A percentile compares a stretch with the other conserved stretches of the same genome.
phyloP scores from a whole-genome alignment of 2,113 vertebrate species.

The Epinephelus lanceolatus region DNA sequence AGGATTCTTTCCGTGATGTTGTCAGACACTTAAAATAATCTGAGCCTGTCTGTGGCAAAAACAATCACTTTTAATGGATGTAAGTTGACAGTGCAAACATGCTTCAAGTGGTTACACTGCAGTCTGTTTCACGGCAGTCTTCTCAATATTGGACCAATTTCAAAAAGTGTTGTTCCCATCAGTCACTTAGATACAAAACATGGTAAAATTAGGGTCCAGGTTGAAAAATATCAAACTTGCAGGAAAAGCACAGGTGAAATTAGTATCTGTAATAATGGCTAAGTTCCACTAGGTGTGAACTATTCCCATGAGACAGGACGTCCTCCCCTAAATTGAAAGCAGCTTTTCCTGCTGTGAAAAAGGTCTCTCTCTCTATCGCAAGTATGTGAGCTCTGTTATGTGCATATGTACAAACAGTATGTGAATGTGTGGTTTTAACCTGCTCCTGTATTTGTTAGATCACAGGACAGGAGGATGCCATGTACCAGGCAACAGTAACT shows the following conservation, averaged over 20 bases:
- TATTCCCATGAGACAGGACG: background rate
- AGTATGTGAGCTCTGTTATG: background rate
- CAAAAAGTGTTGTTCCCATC: too few species aligned
- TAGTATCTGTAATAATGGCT: background rate
- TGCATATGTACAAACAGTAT: background rate
- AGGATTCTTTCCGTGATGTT: too few species aligned
- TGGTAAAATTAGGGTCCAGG: too few species aligned
- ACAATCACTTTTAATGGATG: too few species aligned
- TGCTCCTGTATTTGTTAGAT: conserved; percentile 75
- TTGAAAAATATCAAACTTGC: too few species aligned
- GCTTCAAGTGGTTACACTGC: too few species aligned
- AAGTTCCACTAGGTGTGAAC: background rate
- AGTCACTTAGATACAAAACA: too few species aligned
- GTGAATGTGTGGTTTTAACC: background rate
- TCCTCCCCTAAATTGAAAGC: background rate
- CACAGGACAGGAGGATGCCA: conserved; percentile 77
- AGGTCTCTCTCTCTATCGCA: background rate
- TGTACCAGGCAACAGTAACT: conserved; percentile 69
- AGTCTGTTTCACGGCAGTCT: too few species aligned
- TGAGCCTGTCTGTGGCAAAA: too few species aligned
- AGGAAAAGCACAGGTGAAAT: background rate
- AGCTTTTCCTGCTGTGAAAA: background rate
- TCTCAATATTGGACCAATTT: too few species aligned
- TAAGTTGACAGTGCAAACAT: too few species aligned
- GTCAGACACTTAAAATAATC: too few species aligned